phyloP scores from a whole-genome alignment of 2,888 invertebrate genomes.

The Pseudanteris insignis region DNA sequence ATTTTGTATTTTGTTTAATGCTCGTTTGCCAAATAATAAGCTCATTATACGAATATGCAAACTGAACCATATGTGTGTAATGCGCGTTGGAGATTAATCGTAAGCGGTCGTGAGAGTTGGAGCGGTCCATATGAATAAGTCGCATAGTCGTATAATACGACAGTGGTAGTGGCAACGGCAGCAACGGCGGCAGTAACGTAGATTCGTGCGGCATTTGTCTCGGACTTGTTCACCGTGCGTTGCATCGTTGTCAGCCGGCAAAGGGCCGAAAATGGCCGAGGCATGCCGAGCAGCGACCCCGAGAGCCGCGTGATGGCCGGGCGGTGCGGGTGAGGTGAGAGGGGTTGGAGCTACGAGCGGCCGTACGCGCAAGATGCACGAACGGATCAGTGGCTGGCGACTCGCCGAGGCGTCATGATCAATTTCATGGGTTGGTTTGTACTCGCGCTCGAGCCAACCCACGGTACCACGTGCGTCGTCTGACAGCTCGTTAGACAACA shows the following conservation, averaged over 20 bases:
- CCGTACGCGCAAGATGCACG: constrained; percentile 57
- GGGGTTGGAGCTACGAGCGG: constrained; percentile 66
- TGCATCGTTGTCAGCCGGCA: constrained; percentile 30
- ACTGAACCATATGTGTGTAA: no score
- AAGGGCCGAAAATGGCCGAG: constrained; percentile 42
- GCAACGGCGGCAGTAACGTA: constrained; percentile 12
- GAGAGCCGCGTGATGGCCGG: neutral
- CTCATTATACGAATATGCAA: no score
- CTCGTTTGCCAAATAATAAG: no score
- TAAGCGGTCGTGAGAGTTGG: neutral
- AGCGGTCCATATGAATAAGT: no score
- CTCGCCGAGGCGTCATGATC: constrained; percentile 66
- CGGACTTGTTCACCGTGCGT: constrained; percentile 15
- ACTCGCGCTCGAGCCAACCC: constrained; percentile 74
- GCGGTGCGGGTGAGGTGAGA: constrained; percentile 60
- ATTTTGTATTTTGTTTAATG: no score
- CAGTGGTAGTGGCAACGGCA: constrained; percentile 9
- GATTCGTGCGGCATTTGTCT: constrained; percentile 16
- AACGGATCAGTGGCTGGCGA: constrained; percentile 62
- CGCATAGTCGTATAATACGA: no score
- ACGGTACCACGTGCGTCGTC: constrained; percentile 69
- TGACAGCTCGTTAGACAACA: constrained; percentile 53
- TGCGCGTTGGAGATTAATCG: no score
- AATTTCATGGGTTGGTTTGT: constrained; percentile 69
- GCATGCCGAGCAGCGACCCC: constrained; percentile 42